Base-by-base conservation (phyloP, 2,888 invertebrate genomes). In the Pseudococcus longispinus region DNA sequence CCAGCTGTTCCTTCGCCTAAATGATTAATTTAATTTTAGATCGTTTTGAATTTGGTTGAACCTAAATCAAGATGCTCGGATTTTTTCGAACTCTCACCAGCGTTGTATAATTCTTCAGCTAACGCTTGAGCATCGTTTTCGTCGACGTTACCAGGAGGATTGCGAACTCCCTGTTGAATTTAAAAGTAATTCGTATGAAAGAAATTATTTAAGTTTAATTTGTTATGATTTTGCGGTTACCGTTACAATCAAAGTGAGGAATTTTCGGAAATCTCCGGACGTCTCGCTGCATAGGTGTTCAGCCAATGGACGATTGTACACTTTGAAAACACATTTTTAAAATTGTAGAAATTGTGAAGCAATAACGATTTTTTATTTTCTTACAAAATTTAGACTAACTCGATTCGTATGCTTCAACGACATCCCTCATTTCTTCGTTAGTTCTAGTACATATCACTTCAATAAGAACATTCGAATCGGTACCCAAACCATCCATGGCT, bases 231-330 rank as follows among this genome's bases (percentile, higher is more conserved):
- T 9, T 37, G 37, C 9, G 37, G 65, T 84, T 89, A 90, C 91
- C 93, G 95, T 95, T 89, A 95, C 94, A 85, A 97, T 92, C 0
- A 97, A 97, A 26, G 98, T 95, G 89, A 97, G 94, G 84, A 98
- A 93, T 88, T 97, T 93, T 92, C 96, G 96, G 92, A 98, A 98
- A 91, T 97, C 96, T n/a, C 98, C 98, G 13, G 97, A 97, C 9
- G 98, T 97, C 91, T 98, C 98, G 84, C 95, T 96, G 90, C 95
- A 95, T 89, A 98, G 92, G 90, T 97, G 97, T 8, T 94, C 94
- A 90, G 98, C 98, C 88, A 98, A 91, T 88, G 94, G 91, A 91
- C 94, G 95, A 89, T 94, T 94, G 91, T 95, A 97, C 90, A 96
- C 96, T 96, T 91, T 0, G 42, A 80, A 87, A 89, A 74, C 26